Evolutionary conservation across 2,888 invertebrate genomes (phyloP), one percentile per base, ranked within the genome.

Genomic region (Dione juno): DNA sequence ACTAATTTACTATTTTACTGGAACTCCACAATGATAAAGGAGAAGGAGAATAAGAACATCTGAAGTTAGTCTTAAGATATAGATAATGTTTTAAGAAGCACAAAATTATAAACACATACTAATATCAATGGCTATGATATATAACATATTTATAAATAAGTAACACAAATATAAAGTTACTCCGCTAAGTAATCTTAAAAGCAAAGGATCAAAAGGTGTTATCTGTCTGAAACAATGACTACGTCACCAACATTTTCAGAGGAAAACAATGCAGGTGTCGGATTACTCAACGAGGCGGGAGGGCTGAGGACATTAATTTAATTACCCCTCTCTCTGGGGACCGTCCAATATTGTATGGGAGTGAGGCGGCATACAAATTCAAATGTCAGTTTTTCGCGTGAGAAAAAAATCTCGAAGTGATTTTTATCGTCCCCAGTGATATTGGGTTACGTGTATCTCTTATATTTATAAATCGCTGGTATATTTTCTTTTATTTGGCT

Each of bases 301-400:
- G 86, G 86, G 84, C 85, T 82, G 82, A 85, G 88, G 87, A 89
- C 92, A 90, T 92, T 92, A 93, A 93, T 92, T 92, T 90, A 92
- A 92, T 93, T 93, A 92, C 81, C 82, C 79, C 80, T 81, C 88
- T 88, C 92, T 87, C 90, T 78, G 79, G 91, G 88, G 91, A 89
- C 82, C 80, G 82, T 83, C 91, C 90, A 89, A 91, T 91, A 89
- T 88, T 88, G 86, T 88, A 87, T 87, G 82, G 88, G 90, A 88
- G 89, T 78, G 86, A 88, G 82, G 80, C 84, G 83, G 86, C 86
- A 86, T 86, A 90, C 87, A 85, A 90, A 90, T 88, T 89, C 86
- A 83, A 85, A 85, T 87, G 90, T 89, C 89, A 90, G 88, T 91
- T 92, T 92, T 90, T 89, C 90, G 89, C 91, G 92, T 91, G 92